These are phyloP conservation scores for Cassiopea andromeda DNA, from an alignment of 30 jellyfish, hydroid and myxozoan species.

Conservation along the genomic window DNA sequence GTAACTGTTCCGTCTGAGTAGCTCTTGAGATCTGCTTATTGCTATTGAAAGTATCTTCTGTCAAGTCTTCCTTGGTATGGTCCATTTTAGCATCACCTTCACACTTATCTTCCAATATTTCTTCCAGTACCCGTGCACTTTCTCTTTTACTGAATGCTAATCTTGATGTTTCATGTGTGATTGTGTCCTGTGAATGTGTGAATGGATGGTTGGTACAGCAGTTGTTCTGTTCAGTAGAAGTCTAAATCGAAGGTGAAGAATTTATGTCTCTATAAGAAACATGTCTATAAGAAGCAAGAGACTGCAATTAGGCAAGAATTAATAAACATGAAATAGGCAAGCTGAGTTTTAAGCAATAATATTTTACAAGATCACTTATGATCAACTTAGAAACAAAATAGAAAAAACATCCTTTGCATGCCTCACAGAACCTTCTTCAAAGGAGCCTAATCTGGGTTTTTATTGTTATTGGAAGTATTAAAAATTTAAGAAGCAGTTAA, in stretches of 20 bases:
- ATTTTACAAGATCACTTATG: too few species aligned
- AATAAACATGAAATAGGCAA: not conserved
- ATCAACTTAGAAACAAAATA: too few species aligned
- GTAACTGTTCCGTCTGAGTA: constrained; percentile 25
- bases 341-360: not conserved
- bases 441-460: too few species aligned
- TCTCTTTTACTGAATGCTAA: constrained; percentile 25
- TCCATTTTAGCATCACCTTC: constrained; percentile 18
- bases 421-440: too few species aligned
- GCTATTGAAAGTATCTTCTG: constrained; percentile 32
- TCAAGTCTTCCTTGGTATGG: constrained; percentile 23
- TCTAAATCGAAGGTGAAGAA: constrained; percentile 8
- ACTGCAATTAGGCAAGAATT: too few species aligned
- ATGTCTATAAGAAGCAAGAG: too few species aligned
- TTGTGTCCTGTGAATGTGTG: constrained; percentile 14
- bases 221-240: constrained; percentile 25
- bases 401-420: too few species aligned
- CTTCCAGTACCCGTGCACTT: constrained; percentile 26
- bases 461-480: too few species aligned
- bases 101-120: constrained; percentile 27
- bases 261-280: not conserved
- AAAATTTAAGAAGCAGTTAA: too few species aligned
- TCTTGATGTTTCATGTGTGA: constrained; percentile 20
- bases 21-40: constrained; percentile 29
- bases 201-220: constrained; percentile 40